phyloP scores from a whole-genome alignment of 1,140 invertebrate genomes.

The Gonioctena quinquepunctata region DNA sequence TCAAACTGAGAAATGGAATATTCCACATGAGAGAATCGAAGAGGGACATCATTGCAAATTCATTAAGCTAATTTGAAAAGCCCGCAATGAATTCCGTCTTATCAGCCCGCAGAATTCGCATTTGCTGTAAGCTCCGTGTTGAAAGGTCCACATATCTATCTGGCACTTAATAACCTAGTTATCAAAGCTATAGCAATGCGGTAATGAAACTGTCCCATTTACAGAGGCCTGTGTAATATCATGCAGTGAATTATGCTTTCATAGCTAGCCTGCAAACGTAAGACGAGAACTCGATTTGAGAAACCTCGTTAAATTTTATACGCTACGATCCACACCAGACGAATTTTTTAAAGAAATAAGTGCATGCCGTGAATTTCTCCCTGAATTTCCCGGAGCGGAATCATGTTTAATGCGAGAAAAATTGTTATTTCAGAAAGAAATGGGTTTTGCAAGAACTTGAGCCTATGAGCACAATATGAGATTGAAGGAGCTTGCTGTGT shows the following conservation, averaged over 20 bases:
- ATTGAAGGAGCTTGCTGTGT: too few species aligned
- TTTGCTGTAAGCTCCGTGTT: conserved; percentile 31
- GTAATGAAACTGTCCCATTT: conserved; percentile 44
- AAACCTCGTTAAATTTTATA: conserved; percentile 31
- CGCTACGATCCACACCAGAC: neutral
- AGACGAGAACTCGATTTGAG: conserved; percentile 4
- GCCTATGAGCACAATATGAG: too few species aligned
- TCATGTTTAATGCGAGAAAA: neutral
- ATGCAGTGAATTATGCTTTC: conserved; percentile 37
- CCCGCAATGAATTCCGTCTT: conserved; percentile 11
- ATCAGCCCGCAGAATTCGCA: conserved; percentile 9
- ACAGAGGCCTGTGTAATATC: conserved; percentile 37
- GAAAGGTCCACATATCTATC: conserved; percentile 41
- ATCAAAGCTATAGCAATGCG: conserved; percentile 31
- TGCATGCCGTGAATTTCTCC: neutral
- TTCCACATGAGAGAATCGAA: neutral
- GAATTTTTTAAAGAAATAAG: too few species aligned
- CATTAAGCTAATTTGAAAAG: conserved; percentile 18
- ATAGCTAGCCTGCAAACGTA: conserved; percentile 19
- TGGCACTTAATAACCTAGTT: conserved; percentile 40
- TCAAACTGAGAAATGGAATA: neutral
- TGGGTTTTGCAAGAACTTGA: too few species aligned
- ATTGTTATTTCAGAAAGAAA: too few species aligned
- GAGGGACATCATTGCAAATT: conserved; percentile 7
- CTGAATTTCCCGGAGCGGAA: neutral